These are phyloP conservation scores for Orthosia cruda DNA, from an alignment of 2,888 invertebrate species.

Conservation along the genomic window DNA sequence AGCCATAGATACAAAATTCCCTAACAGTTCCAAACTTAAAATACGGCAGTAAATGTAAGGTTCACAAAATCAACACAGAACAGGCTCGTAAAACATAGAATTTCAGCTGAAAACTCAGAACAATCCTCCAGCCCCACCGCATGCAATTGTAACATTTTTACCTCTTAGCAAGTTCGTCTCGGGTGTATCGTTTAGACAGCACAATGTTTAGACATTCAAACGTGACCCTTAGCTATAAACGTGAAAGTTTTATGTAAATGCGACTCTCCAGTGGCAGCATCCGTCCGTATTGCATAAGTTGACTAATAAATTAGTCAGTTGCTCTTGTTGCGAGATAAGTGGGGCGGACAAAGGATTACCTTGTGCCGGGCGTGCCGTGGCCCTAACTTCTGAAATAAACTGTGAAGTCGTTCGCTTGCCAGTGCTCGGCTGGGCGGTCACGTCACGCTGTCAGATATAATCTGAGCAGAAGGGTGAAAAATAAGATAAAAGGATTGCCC, in stretches of 20 bases:
- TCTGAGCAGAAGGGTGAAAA: conserved; percentile 72
- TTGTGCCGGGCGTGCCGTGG: conserved; percentile 71
- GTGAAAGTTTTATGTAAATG: conserved; percentile 84
- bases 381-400: conserved; percentile 74
- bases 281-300: conserved; percentile 79
- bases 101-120: conserved; percentile 43
- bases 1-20: conserved; percentile 2
- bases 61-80: conserved; percentile 58
- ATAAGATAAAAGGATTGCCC: conserved; percentile 67
- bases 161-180: conserved; percentile 70
- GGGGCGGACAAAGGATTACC: conserved; percentile 82
- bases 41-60: conserved; percentile 27
- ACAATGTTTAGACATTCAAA: conserved; percentile 75
- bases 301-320: conserved; percentile 83
- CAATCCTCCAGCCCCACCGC: conserved; percentile 62
- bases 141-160: conserved; percentile 73
- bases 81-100: conserved; percentile 54
- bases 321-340: conserved; percentile 79
- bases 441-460: conserved; percentile 69
- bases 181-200: conserved; percentile 68
- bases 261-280: conserved; percentile 72
- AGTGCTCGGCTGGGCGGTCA: conserved; percentile 64
- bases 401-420: conserved; percentile 69
- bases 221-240: conserved; percentile 78
- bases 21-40: conserved; percentile 1